Conservation (phyloP, 1,140 invertebrate genomes). For the Triops longicaudatus region DNA sequence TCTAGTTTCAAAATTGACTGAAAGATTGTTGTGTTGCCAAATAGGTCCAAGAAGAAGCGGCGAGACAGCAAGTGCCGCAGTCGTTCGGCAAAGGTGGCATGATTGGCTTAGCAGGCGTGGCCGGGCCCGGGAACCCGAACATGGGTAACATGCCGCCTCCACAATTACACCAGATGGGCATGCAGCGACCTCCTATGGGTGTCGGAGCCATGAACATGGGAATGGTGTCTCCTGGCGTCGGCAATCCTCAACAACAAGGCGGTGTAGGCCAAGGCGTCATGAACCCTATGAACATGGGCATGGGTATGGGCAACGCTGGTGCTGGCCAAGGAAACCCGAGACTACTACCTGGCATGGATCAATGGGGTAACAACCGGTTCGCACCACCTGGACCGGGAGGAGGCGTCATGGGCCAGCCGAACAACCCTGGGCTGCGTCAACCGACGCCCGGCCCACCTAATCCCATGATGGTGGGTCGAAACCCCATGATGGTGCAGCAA, state of each 20-base stretch:
- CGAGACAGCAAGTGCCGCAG: conserved; percentile 68
- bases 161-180: conserved; percentile 47
- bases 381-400: background rate
- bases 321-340: conserved; percentile 24
- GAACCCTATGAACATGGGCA: conserved; percentile 14
- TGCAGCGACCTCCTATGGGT: conserved; percentile 33
- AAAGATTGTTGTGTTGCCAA: too few species aligned
- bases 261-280: conserved; percentile 36
- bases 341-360: conserved; percentile 29
- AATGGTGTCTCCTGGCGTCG: background rate
- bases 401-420: conserved; percentile 19
- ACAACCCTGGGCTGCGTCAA: conserved; percentile 40
- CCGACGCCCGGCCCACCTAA: conserved; percentile 36
- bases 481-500: conserved; percentile 37
- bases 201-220: background rate
- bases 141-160: conserved; percentile 52
- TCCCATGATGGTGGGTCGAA: conserved; percentile 35
- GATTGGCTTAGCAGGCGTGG: conserved; percentile 36
- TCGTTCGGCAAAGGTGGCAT: conserved; percentile 63
- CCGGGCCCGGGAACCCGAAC: conserved; percentile 16
- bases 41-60: conserved; percentile 79
- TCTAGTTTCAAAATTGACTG: too few species aligned
- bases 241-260: background rate
- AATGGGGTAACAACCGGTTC: conserved; percentile 25
- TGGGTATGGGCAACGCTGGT: conserved; percentile 14